Base-by-base conservation (phyloP, 2,888 invertebrate genomes). In the Glaucopsyche alexis region DNA sequence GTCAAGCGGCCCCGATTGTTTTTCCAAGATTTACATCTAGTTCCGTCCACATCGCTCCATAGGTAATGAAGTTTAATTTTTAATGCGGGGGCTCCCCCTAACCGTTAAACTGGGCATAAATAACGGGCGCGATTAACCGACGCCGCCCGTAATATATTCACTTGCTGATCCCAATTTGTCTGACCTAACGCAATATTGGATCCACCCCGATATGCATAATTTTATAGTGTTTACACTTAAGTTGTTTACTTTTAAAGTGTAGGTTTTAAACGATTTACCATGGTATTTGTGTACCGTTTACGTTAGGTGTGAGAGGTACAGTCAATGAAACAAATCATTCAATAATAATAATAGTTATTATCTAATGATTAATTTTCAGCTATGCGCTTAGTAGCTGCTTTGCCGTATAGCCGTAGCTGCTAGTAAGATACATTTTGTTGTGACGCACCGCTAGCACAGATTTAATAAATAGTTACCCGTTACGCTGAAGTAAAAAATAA, bases 141-240 rank as follows among this genome's bases (percentile, higher is more conserved):
- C 89, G 85, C 84, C 82, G 84, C 88, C 88, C 87, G 90, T 91
- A 92, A 92, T 92, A 91, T 92, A 92, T 92, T 91, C 91, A 87
- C 87, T 88, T 83, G 85, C 87, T 89, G 91, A 89, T 90, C 89
- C 89, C 91, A 91, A 92, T 92, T 91, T 92, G 91, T 92, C 91
- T 87, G 89, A 89, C 89, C 90, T 89, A 88, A 90, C 89, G 90
- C 88, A 87, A 89, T 91, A 91, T 89, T 86, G 89, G 79, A 75
- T 80, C 84, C 81, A 81, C 74, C 77, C 75, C 80, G 82, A 82
- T 85, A 82, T 83, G 80, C 83, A 83, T 85, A 84, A 84, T 81
- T 81, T 78, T 79, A 73, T 77, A 74, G 60, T 71, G 74, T 72
- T 73, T 71, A 55, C 29, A 60, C 45, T 14, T 50, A 7, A 19